Evolutionary conservation across 1,140 invertebrate species (phyloP).

Genomic region (Mesaphorura yosii): DNA sequence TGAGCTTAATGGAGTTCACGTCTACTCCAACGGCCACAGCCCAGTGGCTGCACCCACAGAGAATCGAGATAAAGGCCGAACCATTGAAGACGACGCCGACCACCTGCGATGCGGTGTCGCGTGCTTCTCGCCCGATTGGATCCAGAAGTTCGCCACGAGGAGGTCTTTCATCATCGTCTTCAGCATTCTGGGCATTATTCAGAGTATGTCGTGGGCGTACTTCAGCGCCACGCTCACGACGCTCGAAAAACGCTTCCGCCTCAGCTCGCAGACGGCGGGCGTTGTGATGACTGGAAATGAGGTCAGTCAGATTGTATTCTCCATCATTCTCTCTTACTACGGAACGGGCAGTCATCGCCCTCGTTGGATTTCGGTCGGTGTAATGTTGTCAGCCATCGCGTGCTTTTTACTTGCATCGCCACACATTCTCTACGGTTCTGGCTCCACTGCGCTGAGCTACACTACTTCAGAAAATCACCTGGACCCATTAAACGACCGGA

Average conservation of each 20-base stretch:
- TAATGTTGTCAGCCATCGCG: slow-evolving; percentile 54
- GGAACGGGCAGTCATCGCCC: slow-evolving; percentile 55
- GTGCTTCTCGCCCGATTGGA: slow-evolving; percentile 29
- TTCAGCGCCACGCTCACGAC: slow-evolving; percentile 66
- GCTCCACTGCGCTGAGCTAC: slow-evolving; percentile 50
- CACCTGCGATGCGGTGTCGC: slow-evolving; percentile 20
- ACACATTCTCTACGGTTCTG: slow-evolving; percentile 59
- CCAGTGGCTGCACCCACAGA: no score
- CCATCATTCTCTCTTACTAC: slow-evolving; percentile 52
- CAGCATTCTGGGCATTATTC: slow-evolving; percentile 57
- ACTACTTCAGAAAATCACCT: neutral
- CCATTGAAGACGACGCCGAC: slow-evolving; percentile 8
- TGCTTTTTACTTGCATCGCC: slow-evolving; percentile 57
- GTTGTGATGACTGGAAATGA: slow-evolving; percentile 61
- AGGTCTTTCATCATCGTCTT: slow-evolving; percentile 61
- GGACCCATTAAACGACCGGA: neutral
- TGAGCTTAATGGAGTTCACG: no score
- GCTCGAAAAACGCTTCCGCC: slow-evolving; percentile 66
- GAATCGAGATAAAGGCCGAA: no score
- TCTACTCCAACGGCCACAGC: no score
- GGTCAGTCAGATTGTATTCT: slow-evolving; percentile 46
- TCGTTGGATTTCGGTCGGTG: slow-evolving; percentile 56
- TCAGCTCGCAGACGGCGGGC: slow-evolving; percentile 60
- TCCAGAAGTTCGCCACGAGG: slow-evolving; percentile 54
- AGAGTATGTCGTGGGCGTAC: slow-evolving; percentile 62